Evolutionary conservation across 2,113 vertebrate genomes (phyloP).

Genomic region (Climacteris rufus): DNA sequence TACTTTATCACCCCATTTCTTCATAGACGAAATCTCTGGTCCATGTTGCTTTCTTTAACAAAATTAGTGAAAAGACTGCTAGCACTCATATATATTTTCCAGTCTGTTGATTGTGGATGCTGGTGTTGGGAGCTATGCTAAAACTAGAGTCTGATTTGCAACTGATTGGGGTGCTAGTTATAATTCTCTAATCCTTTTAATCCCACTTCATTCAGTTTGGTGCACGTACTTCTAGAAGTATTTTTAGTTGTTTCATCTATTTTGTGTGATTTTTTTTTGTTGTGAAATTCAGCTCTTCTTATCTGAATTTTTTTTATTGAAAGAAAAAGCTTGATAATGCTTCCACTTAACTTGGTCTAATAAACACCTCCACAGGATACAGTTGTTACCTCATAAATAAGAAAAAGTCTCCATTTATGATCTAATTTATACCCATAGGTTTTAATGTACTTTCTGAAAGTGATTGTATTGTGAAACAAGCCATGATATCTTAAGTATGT

Average conservation of each 20-base stretch:
- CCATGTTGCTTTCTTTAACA: background rate
- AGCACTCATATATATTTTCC: background rate
- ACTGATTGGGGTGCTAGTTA: background rate
- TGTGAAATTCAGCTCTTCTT: background rate
- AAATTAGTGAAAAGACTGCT: background rate
- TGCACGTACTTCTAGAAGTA: background rate
- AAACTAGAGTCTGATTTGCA: background rate
- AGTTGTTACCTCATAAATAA: constrained; percentile 60
- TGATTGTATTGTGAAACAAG: constrained; percentile 15
- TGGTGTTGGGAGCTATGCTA: background rate
- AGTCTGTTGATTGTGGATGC: background rate
- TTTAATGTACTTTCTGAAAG: constrained; percentile 26
- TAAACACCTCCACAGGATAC: constrained; percentile 59
- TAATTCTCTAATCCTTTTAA: background rate
- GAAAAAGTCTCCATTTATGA: constrained; percentile 26
- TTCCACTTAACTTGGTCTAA: constrained; percentile 43
- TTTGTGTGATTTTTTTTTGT: background rate
- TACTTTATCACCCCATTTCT: background rate
- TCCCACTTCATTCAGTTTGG: background rate
- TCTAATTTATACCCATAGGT: constrained; percentile 40
- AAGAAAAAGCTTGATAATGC: background rate
- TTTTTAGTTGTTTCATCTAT: background rate
- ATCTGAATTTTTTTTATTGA: background rate
- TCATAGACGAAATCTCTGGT: background rate
- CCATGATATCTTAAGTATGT: background rate